Evolutionary conservation across 2,797 vertebrate genomes (phyloP).

Genomic region (Spheniscus humboldti): DNA sequence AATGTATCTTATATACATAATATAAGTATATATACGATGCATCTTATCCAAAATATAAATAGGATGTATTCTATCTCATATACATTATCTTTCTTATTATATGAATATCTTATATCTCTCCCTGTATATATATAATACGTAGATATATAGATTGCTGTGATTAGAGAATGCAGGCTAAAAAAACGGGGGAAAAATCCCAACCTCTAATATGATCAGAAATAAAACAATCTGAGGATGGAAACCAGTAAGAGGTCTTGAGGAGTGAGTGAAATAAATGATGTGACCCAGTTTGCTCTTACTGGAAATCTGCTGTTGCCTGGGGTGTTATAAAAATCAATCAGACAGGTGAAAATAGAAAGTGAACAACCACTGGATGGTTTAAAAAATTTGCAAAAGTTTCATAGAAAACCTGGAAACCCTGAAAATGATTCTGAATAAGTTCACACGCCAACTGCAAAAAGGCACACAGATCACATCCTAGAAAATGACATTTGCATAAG

Average conservation of each 20-base stretch:
- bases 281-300: constrained; percentile 60
- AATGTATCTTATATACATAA: not conserved
- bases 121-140: not conserved
- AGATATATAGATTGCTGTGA: not conserved
- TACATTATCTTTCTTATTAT: not conserved
- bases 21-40: not conserved
- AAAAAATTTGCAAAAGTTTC: constrained; percentile 50
- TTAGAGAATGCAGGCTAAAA: constrained; percentile 5
- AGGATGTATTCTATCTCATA: not conserved
- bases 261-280: constrained; percentile 44
- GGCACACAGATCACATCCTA: not conserved
- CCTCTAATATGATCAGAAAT: constrained; percentile 45
- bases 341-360: constrained; percentile 55
- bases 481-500: not conserved
- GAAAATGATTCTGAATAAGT: not conserved
- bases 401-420: constrained; percentile 41
- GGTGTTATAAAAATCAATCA: constrained; percentile 67
- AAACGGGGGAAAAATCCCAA: not conserved
- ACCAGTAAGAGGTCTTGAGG: constrained; percentile 29
- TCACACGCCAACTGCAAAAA: not conserved
- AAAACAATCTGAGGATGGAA: constrained; percentile 54
- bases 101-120: not conserved
- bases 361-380: constrained; percentile 32
- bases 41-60: not conserved
- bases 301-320: constrained; percentile 63